Conservation (phyloP, 2,113 vertebrate genomes). For the Panthera tigris region DNA sequence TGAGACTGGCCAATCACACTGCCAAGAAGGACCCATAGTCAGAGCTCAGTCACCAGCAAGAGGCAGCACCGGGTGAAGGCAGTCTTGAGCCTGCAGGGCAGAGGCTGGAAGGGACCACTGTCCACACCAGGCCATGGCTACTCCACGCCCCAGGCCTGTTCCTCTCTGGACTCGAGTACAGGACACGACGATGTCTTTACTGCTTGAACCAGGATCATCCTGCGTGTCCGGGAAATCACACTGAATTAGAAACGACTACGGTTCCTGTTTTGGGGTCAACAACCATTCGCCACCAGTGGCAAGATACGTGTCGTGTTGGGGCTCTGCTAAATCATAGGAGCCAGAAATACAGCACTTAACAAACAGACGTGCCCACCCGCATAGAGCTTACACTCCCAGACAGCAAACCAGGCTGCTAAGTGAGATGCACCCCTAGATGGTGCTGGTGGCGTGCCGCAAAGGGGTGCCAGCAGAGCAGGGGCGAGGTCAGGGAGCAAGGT, state of each 20-base stretch:
- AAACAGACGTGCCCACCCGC: neutral
- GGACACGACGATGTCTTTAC: too few species aligned
- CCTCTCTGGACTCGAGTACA: neutral
- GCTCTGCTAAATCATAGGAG: neutral
- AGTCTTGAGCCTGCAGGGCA: neutral
- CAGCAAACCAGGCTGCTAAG: neutral
- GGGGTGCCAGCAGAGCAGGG: neutral
- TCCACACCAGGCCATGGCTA: neutral
- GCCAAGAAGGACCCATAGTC: neutral
- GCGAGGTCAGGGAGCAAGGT: too few species aligned
- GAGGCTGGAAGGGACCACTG: neutral
- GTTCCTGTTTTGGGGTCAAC: neutral
- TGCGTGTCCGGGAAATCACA: neutral
- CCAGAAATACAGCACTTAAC: neutral
- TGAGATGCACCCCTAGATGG: rapidly evolving
- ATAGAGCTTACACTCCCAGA: rapidly evolving
- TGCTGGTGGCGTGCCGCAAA: rapidly evolving
- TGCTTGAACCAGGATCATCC: neutral
- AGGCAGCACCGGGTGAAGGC: neutral
- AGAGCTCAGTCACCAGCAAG: neutral
- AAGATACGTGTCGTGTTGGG: rapidly evolving
- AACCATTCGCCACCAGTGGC: neutral
- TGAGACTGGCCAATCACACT: rapidly evolving
- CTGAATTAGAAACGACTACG: neutral
- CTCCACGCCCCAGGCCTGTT: rapidly evolving